phyloP scores from a whole-genome alignment of 2,797 vertebrate species.

The Bradypus variegatus region DNA sequence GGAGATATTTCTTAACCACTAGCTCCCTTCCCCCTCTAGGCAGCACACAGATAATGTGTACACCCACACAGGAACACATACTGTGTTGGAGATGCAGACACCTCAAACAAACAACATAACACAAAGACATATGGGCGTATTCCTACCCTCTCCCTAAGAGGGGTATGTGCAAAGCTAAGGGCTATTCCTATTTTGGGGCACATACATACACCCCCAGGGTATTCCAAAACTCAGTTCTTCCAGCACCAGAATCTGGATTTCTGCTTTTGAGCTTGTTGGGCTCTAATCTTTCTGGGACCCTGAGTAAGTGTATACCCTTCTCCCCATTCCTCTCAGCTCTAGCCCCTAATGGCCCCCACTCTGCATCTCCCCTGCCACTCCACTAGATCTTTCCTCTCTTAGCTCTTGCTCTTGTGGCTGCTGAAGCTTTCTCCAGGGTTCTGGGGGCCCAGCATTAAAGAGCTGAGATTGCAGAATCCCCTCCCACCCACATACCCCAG shows the following conservation, averaged over 20 bases:
- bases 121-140: background rate
- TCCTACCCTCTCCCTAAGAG: background rate
- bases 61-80: constrained; percentile 10
- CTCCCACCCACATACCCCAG: constrained; percentile 14
- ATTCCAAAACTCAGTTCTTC: background rate
- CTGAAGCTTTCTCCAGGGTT: background rate
- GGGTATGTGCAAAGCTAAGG: background rate
- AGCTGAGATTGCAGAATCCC: constrained; percentile 15
- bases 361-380: background rate
- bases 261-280: background rate
- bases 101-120: background rate
- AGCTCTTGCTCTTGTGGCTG: background rate
- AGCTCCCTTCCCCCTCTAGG: constrained; percentile 31
- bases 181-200: background rate
- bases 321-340: background rate
- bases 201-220: background rate
- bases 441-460: background rate
- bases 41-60: constrained; percentile 5
- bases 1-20: constrained; percentile 37
- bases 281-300: background rate
- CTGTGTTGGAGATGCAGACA: background rate
- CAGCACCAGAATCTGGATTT: background rate
- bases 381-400: background rate
- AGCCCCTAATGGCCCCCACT: background rate
- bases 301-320: background rate